Conservation (phyloP, 2,113 vertebrate species). For the Cnemophilus loriae region DNA sequence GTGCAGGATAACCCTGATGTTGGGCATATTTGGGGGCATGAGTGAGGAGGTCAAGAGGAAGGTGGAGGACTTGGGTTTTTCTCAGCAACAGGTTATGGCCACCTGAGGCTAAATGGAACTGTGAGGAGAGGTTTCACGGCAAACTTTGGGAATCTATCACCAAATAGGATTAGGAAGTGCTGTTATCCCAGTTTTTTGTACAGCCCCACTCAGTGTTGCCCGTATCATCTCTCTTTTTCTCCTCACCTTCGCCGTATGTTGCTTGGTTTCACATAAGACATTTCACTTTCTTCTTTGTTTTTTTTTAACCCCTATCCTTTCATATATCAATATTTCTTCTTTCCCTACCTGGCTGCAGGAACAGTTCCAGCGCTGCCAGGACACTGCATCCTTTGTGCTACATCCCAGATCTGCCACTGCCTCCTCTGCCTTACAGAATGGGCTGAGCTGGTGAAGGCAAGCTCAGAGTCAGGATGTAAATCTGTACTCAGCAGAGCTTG, state of each 20-base stretch:
- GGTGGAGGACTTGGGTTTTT: not conserved
- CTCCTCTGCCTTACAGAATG: not conserved
- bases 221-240: not conserved
- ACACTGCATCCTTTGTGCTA: not conserved
- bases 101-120: not conserved
- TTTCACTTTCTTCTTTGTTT: not conserved
- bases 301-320: not conserved
- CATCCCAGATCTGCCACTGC: not conserved
- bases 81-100: not conserved
- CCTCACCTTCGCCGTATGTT: accelerated
- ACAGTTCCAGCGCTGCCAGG: not conserved
- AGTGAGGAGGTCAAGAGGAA: not conserved
- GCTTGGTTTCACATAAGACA: not conserved
- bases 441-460: not conserved
- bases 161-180: not conserved
- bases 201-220: not conserved
- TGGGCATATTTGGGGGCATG: accelerated
- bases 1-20: not conserved
- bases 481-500: not conserved
- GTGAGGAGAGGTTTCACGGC: not conserved
- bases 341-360: not conserved
- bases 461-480: not conserved
- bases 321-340: not conserved
- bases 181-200: not conserved
- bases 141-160: not conserved